A percentile compares a stretch with the other conserved stretches of the same genome.
Evolutionary conservation across 2,113 vertebrate genomes (phyloP).

Genomic region (Microcebus lehilahytsara): DNA sequence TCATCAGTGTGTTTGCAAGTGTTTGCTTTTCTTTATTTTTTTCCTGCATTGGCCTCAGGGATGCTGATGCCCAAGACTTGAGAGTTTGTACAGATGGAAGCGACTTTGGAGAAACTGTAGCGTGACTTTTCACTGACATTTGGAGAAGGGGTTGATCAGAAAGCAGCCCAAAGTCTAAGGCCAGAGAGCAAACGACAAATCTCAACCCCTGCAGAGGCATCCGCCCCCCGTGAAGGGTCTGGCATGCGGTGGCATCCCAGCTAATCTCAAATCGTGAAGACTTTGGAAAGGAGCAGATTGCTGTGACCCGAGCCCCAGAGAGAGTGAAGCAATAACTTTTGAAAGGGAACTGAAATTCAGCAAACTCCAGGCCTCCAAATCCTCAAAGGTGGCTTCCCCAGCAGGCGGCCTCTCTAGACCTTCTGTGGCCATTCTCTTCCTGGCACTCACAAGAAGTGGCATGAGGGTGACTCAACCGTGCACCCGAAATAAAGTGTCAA

Average conservation of each 20-base stretch:
- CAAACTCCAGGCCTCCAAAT: background rate
- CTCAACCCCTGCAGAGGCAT: background rate
- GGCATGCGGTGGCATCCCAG: background rate
- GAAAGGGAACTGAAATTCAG: constrained; percentile 66
- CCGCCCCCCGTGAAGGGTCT: background rate
- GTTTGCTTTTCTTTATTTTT: constrained; percentile 74
- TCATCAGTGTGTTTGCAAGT: constrained; percentile 58
- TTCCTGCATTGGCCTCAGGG: constrained; percentile 56
- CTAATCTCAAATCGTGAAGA: constrained; percentile 1
- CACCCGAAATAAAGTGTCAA: background rate
- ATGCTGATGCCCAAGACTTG: constrained; percentile 31
- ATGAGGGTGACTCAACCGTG: background rate
- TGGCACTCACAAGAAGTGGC: background rate
- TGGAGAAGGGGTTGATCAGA: constrained; percentile 53
- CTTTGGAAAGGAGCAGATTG: background rate
- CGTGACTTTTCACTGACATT: constrained; percentile 71
- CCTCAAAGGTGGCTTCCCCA: background rate
- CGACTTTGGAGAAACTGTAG: constrained; percentile 70
- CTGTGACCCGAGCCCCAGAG: background rate
- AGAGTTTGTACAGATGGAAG: constrained; percentile 71
- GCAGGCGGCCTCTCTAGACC: background rate
- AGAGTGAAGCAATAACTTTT: constrained; percentile 14
- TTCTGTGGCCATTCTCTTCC: background rate
- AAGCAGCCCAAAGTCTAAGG: constrained; percentile 60
- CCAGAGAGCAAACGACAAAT: constrained; percentile 53